phyloP scores from a whole-genome alignment of 2,797 vertebrate species.

The Tachyglossus aculeatus region DNA sequence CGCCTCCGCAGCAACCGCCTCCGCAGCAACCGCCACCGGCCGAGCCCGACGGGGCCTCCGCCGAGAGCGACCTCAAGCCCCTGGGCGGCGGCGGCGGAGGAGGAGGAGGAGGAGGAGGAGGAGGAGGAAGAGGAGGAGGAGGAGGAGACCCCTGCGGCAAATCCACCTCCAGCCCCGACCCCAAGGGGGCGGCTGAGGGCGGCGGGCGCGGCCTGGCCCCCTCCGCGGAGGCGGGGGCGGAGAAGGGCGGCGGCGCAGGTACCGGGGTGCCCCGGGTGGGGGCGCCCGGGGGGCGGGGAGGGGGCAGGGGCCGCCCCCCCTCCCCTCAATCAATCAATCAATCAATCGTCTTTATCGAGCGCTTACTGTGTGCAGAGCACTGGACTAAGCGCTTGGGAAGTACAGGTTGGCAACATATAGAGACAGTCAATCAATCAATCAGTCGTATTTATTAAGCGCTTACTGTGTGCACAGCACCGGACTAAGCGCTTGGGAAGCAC shows the following conservation, averaged over 20 bases:
- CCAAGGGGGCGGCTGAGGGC: conserved; percentile 80
- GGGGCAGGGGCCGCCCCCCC: conserved; percentile 73
- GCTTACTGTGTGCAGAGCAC: too few relatives aligned
- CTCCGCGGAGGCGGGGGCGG: conserved; percentile 85
- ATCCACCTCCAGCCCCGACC: conserved; percentile 79
- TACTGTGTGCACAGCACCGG: too few relatives aligned
- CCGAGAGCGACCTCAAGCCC: conserved; percentile 84
- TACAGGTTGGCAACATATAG: too few relatives aligned
- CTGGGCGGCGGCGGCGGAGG: conserved; percentile 43
- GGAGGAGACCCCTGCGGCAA: conserved; percentile 77
- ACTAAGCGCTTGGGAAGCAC: too few relatives aligned
- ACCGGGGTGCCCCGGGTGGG: conserved; percentile 67
- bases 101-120: too few relatives aligned
- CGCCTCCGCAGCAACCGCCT: conserved; percentile 5
- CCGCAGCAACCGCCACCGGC: conserved; percentile 2
- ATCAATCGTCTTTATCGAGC: too few relatives aligned
- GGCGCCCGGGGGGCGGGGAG: conserved; percentile 67
- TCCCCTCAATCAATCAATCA: too few relatives aligned
- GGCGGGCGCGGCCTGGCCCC: conserved; percentile 81
- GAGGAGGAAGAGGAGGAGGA: too few relatives aligned
- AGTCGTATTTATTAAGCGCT: too few relatives aligned
- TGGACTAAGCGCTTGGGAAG: too few relatives aligned
- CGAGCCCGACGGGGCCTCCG: conserved; percentile 73
- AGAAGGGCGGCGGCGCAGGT: conserved; percentile 91
- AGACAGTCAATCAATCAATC: too few relatives aligned